Percentiles rank a stretch among this genome's conserved stretches.
These are phyloP conservation scores for Solenopsis fugax DNA, from an alignment of 1,140 invertebrate genomes.

Conservation along the genomic window DNA sequence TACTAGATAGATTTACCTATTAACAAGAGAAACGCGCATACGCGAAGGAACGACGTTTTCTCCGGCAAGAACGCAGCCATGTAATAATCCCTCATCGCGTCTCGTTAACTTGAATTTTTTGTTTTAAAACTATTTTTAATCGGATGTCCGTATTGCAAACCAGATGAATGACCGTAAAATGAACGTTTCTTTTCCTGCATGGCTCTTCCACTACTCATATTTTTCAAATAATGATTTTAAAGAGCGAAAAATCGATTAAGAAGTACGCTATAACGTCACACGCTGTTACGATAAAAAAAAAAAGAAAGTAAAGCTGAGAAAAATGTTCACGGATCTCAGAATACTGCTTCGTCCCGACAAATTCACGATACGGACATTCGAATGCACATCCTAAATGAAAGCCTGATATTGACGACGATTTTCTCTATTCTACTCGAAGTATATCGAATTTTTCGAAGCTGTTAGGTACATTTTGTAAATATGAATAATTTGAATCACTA, in stretches of 20 bases:
- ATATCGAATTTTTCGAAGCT: conserved; percentile 17
- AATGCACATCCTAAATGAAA: conserved; percentile 2
- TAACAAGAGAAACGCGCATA: background rate
- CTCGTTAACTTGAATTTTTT: background rate
- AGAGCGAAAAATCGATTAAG: background rate
- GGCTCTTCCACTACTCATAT: background rate
- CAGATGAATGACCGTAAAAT: conserved; percentile 8
- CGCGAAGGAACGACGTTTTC: conserved; percentile 18
- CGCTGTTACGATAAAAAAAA: background rate
- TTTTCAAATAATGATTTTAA: background rate
- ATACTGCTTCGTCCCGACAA: background rate
- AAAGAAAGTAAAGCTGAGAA: background rate
- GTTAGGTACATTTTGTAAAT: conserved; percentile 22
- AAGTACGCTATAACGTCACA: background rate
- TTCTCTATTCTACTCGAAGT: background rate
- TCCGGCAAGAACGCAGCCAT: conserved; percentile 17
- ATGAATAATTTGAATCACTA: conserved; percentile 47
- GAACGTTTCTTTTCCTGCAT: background rate
- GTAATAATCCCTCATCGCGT: conserved; percentile 19
- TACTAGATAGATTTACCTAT: background rate
- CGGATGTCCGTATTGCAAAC: conserved; percentile 20
- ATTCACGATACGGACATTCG: conserved; percentile 12
- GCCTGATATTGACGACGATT: background rate
- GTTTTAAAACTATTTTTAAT: conserved; percentile 22
- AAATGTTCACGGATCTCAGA: background rate